Evolutionary conservation across 2,797 vertebrate genomes (phyloP).

Genomic region (Taenioides sp.): DNA sequence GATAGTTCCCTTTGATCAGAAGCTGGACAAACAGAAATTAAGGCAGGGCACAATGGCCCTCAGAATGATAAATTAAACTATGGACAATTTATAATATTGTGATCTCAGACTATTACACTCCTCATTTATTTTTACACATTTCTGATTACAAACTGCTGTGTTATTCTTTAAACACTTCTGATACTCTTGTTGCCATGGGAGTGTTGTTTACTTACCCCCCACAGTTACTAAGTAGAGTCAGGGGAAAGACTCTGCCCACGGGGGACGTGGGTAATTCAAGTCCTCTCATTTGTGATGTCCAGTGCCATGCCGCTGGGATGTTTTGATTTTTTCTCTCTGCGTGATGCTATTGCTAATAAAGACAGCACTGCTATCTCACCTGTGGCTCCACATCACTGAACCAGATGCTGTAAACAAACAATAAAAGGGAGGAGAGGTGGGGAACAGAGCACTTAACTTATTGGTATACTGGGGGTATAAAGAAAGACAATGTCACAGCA

Average conservation of each 20-base stretch:
- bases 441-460: background rate
- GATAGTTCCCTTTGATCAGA: too few species aligned
- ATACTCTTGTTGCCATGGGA: slow-evolving; percentile 36
- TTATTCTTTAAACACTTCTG: slow-evolving; percentile 30
- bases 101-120: slow-evolving; percentile 39
- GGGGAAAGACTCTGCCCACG: slow-evolving; percentile 5
- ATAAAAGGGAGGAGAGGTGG: background rate
- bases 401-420: slow-evolving; percentile 9
- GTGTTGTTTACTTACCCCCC: slow-evolving; percentile 46
- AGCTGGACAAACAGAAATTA: too few species aligned
- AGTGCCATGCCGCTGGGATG: slow-evolving; percentile 30
- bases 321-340: slow-evolving; percentile 46
- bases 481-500: background rate
- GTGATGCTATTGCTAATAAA: slow-evolving; percentile 31
- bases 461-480: background rate
- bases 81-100: background rate
- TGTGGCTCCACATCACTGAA: slow-evolving; percentile 22
- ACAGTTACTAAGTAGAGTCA: slow-evolving; percentile 10
- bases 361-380: slow-evolving; percentile 37
- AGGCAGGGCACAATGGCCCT: too few species aligned
- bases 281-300: slow-evolving; percentile 37
- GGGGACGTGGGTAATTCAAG: slow-evolving; percentile 25
- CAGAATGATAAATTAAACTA: background rate
- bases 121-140: slow-evolving; percentile 28
- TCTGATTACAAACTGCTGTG: slow-evolving; percentile 16